phyloP scores from a whole-genome alignment of 2,888 invertebrate species.

The Drosophila kuntzei region DNA sequence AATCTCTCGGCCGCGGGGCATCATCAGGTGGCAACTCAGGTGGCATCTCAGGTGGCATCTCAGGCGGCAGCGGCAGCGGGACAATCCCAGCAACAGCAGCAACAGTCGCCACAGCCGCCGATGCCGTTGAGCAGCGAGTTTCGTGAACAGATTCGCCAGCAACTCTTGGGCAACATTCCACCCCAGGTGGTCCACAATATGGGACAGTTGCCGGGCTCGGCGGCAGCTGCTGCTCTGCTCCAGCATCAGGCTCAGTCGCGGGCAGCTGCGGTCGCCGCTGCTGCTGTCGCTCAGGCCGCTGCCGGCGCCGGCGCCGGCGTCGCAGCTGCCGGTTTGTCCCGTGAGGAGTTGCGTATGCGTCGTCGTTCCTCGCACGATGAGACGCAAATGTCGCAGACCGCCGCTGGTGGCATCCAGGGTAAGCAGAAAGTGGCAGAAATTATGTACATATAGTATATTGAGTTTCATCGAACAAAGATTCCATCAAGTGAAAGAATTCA shows the following conservation, averaged over 20 bases:
- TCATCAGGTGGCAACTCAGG: slow-evolving; percentile 18
- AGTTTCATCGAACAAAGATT: no score
- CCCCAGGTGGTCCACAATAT: slow-evolving; percentile 82
- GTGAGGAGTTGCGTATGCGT: slow-evolving; percentile 85
- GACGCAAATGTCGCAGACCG: slow-evolving; percentile 83
- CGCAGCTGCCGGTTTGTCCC: slow-evolving; percentile 73
- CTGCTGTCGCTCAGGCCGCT: slow-evolving; percentile 68
- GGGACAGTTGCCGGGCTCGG: slow-evolving; percentile 82
- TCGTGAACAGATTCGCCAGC: slow-evolving; percentile 85
- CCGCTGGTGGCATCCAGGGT: slow-evolving; percentile 82
- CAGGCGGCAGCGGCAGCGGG: slow-evolving; percentile 10
- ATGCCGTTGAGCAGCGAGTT: slow-evolving; percentile 84
- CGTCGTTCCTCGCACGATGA: slow-evolving; percentile 86
- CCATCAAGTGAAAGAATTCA: no score
- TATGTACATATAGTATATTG: not conserved
- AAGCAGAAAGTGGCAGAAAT: slow-evolving; percentile 45
- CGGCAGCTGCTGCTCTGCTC: slow-evolving; percentile 83
- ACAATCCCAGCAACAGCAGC: slow-evolving; percentile 45
- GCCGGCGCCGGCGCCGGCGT: slow-evolving; percentile 50
- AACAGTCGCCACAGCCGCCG: slow-evolving; percentile 67
- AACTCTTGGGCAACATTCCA: slow-evolving; percentile 82
- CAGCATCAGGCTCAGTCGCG: slow-evolving; percentile 84
- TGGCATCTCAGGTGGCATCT: slow-evolving; percentile 16
- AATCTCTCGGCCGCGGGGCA: slow-evolving; percentile 54
- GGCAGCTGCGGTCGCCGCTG: slow-evolving; percentile 82